phyloP scores from a whole-genome alignment of 2,888 invertebrate species.

The Orchestes rusci region DNA sequence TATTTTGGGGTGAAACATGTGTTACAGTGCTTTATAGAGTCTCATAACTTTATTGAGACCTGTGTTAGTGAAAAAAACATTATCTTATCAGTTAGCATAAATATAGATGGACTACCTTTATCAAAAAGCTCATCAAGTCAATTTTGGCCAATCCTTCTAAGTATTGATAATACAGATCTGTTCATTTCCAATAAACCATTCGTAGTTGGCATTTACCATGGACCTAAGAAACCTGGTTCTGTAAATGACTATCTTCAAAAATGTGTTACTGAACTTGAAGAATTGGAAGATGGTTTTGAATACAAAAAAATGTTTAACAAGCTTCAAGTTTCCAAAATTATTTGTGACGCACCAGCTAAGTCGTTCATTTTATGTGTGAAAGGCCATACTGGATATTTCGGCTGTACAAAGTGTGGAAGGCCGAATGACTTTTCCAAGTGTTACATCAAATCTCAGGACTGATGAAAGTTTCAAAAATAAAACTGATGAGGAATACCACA shows the following conservation, averaged over 20 bases:
- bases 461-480: conserved; percentile 14
- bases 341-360: conserved; percentile 28
- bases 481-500: neutral
- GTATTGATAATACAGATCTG: conserved; percentile 15
- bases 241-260: conserved; percentile 16
- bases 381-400: conserved; percentile 25
- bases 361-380: conserved; percentile 22
- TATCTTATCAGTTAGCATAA: neutral
- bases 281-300: conserved; percentile 6
- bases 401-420: conserved; percentile 27
- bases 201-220: conserved; percentile 26
- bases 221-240: conserved; percentile 24
- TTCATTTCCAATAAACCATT: conserved; percentile 11
- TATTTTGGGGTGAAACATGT: neutral
- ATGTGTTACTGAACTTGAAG: conserved; percentile 22
- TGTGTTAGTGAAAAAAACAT: too few species aligned
- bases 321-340: too few species aligned
- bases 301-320: conserved; percentile 19
- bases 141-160: conserved; percentile 27
- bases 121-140: conserved; percentile 21
- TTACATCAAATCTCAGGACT: conserved; percentile 13
- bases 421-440: conserved; percentile 23
- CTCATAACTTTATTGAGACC: too few species aligned
- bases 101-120: neutral
- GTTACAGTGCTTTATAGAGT: too few species aligned